phyloP scores from a whole-genome alignment of 1,140 invertebrate genomes.

The Bombus soroeensis region DNA sequence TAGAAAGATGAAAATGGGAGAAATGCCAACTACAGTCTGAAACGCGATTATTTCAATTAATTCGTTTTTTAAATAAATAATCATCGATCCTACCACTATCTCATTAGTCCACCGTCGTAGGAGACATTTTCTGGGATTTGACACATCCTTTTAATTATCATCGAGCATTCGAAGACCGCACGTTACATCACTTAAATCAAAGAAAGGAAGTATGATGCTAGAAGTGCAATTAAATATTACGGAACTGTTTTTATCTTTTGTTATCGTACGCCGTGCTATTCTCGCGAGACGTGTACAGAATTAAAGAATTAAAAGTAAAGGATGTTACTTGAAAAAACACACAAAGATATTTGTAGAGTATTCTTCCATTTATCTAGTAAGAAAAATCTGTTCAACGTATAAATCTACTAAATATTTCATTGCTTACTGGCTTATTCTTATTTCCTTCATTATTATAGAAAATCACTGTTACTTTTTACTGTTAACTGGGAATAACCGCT shows the following conservation, averaged over 20 bases:
- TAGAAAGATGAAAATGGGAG: background rate
- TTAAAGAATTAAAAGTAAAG: background rate
- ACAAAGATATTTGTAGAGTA: background rate
- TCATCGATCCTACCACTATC: background rate
- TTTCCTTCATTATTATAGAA: background rate
- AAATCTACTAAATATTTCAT: background rate
- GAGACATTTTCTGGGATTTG: too few relatives aligned
- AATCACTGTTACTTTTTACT: background rate
- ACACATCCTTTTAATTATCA: background rate
- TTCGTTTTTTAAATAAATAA: background rate
- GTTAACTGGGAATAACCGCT: background rate
- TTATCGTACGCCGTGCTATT: background rate
- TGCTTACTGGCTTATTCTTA: background rate
- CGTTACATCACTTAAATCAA: slow-evolving; percentile 17
- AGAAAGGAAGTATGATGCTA: slow-evolving; percentile 16
- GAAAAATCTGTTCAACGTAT: background rate
- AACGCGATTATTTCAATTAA: background rate
- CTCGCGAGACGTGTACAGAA: background rate
- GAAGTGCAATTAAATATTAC: slow-evolving; percentile 27
- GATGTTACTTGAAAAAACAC: background rate
- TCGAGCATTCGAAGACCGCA: background rate
- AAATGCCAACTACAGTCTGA: background rate
- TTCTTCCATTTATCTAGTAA: background rate
- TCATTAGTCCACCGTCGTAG: too few relatives aligned
- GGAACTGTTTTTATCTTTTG: background rate